Evolutionary conservation across 2,797 vertebrate species (phyloP), one percentile per base, ranked within the genome.

Genomic region (Neosalanx taihuensis): DNA sequence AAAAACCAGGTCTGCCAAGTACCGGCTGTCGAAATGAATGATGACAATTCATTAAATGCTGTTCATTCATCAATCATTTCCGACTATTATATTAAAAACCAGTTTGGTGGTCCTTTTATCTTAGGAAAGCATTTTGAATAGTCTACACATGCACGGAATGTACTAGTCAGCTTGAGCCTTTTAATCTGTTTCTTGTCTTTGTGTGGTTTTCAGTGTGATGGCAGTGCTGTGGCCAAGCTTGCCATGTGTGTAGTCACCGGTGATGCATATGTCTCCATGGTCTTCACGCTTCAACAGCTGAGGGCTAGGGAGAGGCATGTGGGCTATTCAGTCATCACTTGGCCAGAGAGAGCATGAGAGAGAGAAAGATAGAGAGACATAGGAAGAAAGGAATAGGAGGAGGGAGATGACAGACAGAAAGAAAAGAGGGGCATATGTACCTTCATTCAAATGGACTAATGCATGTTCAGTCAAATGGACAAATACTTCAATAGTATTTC

Each of bases 231-330:
- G 30, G 61, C 61, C 9, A 63, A 63, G 69, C 64, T 35, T 10
- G 7, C 33, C 63, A 18, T 4, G 15, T 64, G 69, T 10, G 41
- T 18, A 17, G 67, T 70, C 66, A 33, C 57, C 72, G 59, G 62
- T 67, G 72, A 72, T 64, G 13, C 41, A 46, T 46, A 30, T 6
- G 5, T 20, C 68, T 66, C 23, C 63, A 18, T 7, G 58, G 49
- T 64, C 59, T 64, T 74, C 35, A 67, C 37, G 30, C 75, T 63
- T 76, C 61, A 59, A 1, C 65, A 72, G 67, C 58, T 5, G 26
- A 59, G 64, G 67, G 67, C 58, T 6, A 20, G 53, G 64, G 20
- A 65, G 41, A 65, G 41, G 64, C 64, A 23, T 46, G 64, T 64
- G 20, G 37, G 23, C 17, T 56, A n/a, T 65, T 20, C 7, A 13